Conservation (phyloP, 2,797 vertebrate species). For the Notolabrus celidotus region DNA sequence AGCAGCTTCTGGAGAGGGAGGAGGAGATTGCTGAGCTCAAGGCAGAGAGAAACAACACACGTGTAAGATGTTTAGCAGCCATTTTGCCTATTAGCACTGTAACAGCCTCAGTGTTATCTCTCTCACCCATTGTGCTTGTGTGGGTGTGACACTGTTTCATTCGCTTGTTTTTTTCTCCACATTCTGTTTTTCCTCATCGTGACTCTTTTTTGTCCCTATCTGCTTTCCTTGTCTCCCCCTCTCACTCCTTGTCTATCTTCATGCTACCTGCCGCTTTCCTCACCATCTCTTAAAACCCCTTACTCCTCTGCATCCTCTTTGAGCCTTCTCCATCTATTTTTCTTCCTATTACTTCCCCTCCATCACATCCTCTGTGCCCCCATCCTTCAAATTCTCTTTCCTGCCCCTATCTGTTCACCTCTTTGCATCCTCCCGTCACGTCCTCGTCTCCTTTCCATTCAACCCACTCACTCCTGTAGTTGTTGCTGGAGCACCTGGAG, state of each 20-base stretch:
- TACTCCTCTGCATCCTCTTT: slow-evolving; percentile 22
- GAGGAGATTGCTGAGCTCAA: slow-evolving; percentile 94
- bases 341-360: neutral
- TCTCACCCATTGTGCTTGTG: slow-evolving; percentile 65
- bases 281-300: slow-evolving; percentile 37
- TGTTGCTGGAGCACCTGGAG: slow-evolving; percentile 92
- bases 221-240: slow-evolving; percentile 45
- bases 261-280: slow-evolving; percentile 15
- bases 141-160: slow-evolving; percentile 63
- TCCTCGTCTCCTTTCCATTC: neutral
- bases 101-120: slow-evolving; percentile 68
- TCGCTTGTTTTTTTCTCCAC: slow-evolving; percentile 33
- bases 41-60: slow-evolving; percentile 92
- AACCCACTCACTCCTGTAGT: slow-evolving; percentile 63
- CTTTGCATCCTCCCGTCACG: slow-evolving; percentile 8
- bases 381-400: slow-evolving; percentile 2
- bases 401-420: neutral
- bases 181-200: slow-evolving; percentile 19
- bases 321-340: slow-evolving; percentile 1
- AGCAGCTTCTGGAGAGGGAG: slow-evolving; percentile 93
- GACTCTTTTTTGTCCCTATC: slow-evolving; percentile 44
- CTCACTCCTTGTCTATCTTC: slow-evolving; percentile 37
- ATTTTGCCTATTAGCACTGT: slow-evolving; percentile 77
- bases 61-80: slow-evolving; percentile 85
- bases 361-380: slow-evolving; percentile 1